These are phyloP conservation scores for Neodiprion lecontei DNA, from an alignment of 1,140 invertebrate genomes.

Conservation along the genomic window DNA sequence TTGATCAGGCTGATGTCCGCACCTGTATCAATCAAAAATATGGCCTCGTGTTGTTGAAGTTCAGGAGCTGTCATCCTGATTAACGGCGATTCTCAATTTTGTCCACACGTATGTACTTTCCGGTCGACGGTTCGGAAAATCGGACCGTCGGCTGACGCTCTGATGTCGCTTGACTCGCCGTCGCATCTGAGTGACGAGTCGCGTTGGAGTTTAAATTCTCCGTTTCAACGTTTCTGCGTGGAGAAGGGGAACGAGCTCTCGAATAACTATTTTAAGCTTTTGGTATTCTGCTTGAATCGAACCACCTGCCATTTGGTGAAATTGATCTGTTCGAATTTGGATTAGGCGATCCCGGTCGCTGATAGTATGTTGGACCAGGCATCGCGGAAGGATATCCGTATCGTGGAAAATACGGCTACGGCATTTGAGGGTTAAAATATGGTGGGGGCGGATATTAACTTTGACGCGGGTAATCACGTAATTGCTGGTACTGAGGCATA, in stretches of 20 bases:
- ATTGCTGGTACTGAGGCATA: too few species aligned
- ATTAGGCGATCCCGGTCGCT: not conserved
- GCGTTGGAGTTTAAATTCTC: not conserved
- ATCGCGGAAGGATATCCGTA: not conserved
- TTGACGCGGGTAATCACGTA: too few species aligned
- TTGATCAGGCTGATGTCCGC: not conserved
- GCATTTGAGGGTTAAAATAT: not conserved
- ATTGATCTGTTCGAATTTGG: not conserved
- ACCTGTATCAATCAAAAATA: not conserved
- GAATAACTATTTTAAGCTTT: not conserved
- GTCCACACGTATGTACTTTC: not conserved
- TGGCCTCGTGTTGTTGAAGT: not conserved
- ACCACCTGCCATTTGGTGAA: not conserved
- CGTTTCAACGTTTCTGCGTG: not conserved
- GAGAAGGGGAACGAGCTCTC: not conserved
- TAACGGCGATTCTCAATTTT: not conserved
- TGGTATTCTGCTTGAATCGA: too few species aligned
- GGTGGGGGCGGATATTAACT: not conserved
- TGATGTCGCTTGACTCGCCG: not conserved
- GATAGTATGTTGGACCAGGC: not conserved
- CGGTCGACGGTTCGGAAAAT: not conserved
- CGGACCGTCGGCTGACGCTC: not conserved
- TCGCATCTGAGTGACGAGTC: not conserved
- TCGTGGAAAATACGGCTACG: not conserved
- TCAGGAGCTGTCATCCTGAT: not conserved